Base-by-base conservation (phyloP, 2,113 vertebrate genomes). In the Sorex araneus region DNA sequence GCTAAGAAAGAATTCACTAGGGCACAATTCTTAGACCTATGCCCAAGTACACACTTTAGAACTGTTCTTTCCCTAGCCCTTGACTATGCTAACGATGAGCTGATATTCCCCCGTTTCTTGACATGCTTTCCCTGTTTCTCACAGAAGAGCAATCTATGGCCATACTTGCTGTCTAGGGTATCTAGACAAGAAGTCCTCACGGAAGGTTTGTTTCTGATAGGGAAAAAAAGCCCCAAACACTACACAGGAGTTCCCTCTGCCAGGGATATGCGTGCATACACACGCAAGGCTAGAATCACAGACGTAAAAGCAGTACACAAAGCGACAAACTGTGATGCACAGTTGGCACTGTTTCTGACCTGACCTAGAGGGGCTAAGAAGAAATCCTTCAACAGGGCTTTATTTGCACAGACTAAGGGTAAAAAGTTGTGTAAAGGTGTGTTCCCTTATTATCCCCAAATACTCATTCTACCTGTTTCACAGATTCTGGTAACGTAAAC, bases 11-110 rank as follows among this genome's bases (percentile, higher is more conserved):
- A 86, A 36, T 36, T 60, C 18, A 60, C 57, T 60, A 19, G 57
- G 43, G 67, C 77, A 45, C 54, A 30, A 3, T 60, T 83, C 71
- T 64, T n/a, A 4, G 23, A 93, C 80, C 16, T 81, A 5, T 47
- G 57, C 5, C 13, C 16, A 80, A 45, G 60, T 36, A 85, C 57
- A 85, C 57, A 8, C 34, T 89, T 86, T 74, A 11, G 1, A 84
- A 21, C 27, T 23, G 85, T 32, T 93, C 81, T 25, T 27, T 47
- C 85, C 84, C 84, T 79, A 67, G 7, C 88, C 28, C 57, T 69
- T 34, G 82, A 25, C 69, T n/a, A 88, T 23, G 79, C 67, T 71
- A 88, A 79, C 21, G 47, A 90, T 13, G 27, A 75, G 21, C 40
- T 77, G 23, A 71, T 1, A 2, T 1, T 21, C 16, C 69, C 63